Conservation (phyloP, 2,888 invertebrate species). For the Nomada hirtipes region DNA sequence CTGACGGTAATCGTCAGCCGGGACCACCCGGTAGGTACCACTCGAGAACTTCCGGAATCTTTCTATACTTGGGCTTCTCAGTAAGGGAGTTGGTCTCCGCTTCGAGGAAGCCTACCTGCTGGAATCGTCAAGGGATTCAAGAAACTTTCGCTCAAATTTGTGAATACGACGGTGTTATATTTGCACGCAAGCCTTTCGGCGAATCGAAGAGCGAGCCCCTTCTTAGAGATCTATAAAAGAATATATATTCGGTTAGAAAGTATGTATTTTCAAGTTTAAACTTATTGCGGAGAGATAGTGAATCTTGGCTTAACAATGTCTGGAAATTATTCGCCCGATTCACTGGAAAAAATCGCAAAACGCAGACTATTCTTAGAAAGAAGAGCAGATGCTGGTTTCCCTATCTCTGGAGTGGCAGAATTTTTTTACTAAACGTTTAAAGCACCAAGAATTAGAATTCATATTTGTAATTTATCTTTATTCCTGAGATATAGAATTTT, state of each 20-base stretch:
- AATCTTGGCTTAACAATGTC: too few relatives aligned
- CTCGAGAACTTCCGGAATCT: conserved; percentile 62
- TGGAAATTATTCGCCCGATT: too few relatives aligned
- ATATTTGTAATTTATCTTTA: too few relatives aligned
- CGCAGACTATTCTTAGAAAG: not conserved
- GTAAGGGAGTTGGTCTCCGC: conserved; percentile 33
- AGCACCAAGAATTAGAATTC: too few relatives aligned
- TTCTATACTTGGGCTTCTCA: conserved; percentile 45
- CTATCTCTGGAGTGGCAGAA: not conserved
- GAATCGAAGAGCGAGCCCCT: conserved; percentile 11
- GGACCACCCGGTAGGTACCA: conserved; percentile 64
- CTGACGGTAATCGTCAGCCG: conserved; percentile 40
- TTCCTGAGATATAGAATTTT: too few relatives aligned
- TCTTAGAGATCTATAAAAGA: not conserved
- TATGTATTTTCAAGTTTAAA: too few relatives aligned
- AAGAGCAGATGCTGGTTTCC: not conserved
- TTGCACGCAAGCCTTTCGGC: conserved; percentile 26
- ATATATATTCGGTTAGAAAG: not conserved
- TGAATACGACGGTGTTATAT: conserved; percentile 33
- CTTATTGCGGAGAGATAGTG: too few relatives aligned
- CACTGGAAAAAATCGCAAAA: not conserved
- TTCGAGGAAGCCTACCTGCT: conserved; percentile 47
- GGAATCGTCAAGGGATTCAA: conserved; percentile 41
- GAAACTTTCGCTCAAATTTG: conserved; percentile 48
- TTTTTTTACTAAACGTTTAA: too few relatives aligned